Percentiles rank a stretch among this genome's conserved stretches.
Conservation (phyloP, 2,797 vertebrate species). For the Falco naumanni region DNA sequence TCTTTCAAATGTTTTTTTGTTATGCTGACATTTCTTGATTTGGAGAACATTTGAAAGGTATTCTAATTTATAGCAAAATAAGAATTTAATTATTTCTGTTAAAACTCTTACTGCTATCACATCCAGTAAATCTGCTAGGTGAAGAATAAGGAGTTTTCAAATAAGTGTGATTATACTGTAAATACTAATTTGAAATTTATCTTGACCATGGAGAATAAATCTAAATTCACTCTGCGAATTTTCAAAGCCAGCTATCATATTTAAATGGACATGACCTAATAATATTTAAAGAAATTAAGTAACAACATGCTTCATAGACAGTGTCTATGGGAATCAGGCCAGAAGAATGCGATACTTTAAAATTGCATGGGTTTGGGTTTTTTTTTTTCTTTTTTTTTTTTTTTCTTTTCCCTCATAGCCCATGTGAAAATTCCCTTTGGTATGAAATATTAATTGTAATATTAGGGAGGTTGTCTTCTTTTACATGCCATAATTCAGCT, state of each 20-base stretch:
- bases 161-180: background rate
- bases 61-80: background rate
- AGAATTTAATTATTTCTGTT: background rate
- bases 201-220: background rate
- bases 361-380: background rate
- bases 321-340: background rate
- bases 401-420: background rate
- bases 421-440: background rate
- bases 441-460: background rate
- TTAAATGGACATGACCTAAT: background rate
- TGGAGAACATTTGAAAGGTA: background rate
- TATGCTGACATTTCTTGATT: background rate
- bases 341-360: background rate
- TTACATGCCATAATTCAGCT: background rate
- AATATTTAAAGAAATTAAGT: background rate
- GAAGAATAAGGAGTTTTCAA: background rate
- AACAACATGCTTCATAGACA: background rate
- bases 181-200: background rate
- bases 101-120: background rate
- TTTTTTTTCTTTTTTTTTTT: background rate
- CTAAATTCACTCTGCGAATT: background rate
- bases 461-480: background rate
- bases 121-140: background rate
- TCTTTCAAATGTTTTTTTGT: background rate
- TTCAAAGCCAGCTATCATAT: background rate